Conservation (phyloP, 2,888 invertebrate species). For the Sarcophaga carnaria region DNA sequence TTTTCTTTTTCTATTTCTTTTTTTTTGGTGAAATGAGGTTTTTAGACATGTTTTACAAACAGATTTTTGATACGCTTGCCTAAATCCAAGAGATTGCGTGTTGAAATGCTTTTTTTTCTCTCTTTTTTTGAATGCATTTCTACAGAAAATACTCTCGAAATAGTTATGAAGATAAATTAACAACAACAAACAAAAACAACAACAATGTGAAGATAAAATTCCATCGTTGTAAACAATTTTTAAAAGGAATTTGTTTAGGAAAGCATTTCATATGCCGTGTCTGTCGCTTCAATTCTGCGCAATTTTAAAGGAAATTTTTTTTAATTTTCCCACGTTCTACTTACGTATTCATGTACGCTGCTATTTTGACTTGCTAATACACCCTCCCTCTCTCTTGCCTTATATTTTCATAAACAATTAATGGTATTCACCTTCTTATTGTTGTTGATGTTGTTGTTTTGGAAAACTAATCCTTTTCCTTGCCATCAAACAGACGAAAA, state of each 20-base stretch:
- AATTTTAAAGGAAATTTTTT: conserved; percentile 31
- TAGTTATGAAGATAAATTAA: too few relatives aligned
- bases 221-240: too few relatives aligned
- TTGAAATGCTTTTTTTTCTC: background rate
- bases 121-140: too few relatives aligned
- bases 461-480: conserved; percentile 40
- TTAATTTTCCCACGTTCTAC: conserved; percentile 62
- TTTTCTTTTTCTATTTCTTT: background rate
- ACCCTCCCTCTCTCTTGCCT: conserved; percentile 34
- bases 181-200: too few relatives aligned
- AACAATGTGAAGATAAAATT: too few relatives aligned
- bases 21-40: background rate
- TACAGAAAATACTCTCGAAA: too few relatives aligned
- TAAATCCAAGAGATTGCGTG: conserved; percentile 37
- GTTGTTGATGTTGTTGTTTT: background rate
- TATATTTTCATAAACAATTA: background rate
- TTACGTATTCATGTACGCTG: background rate
- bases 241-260: background rate
- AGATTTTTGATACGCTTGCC: conserved; percentile 9
- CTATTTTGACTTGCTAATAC: conserved; percentile 60
- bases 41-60: conserved; percentile 15
- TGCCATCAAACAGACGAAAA: background rate
- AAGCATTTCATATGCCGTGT: background rate
- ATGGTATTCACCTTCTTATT: background rate
- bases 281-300: conserved; percentile 42